A percentile compares a stretch with the other conserved stretches of the same genome.
Evolutionary conservation across 2,888 invertebrate species (phyloP).

Genomic region (Pollenia amentaria): DNA sequence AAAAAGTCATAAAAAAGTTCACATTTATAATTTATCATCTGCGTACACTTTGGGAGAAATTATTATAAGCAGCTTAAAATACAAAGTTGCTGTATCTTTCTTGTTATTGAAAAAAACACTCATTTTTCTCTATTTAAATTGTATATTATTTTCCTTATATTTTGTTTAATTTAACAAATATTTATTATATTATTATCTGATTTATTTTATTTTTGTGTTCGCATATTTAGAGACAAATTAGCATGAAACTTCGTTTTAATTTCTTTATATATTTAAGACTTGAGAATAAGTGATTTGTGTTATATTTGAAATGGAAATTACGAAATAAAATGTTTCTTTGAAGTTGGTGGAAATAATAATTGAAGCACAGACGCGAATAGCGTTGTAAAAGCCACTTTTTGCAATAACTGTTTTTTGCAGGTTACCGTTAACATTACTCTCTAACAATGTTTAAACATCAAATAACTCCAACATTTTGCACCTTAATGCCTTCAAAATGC

Average conservation of each 20-base stretch:
- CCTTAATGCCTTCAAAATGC: too few relatives aligned
- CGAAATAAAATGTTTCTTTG: too few relatives aligned
- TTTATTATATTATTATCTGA: constrained; percentile 1
- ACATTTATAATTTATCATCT: constrained; percentile 59
- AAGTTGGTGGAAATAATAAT: too few relatives aligned
- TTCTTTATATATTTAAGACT: neutral
- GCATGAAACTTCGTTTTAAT: constrained; percentile 2
- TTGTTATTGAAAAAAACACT: neutral
- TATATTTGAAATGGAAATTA: too few relatives aligned
- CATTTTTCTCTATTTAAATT: neutral
- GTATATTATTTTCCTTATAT: constrained; percentile 3
- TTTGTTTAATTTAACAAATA: neutral
- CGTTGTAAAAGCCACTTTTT: too few relatives aligned
- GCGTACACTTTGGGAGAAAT: constrained; percentile 50
- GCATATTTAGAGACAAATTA: constrained; percentile 39
- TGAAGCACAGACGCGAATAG: too few relatives aligned
- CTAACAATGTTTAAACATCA: too few relatives aligned
- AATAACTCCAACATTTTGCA: too few relatives aligned
- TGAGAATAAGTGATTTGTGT: neutral
- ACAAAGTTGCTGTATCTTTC: constrained; percentile 12
- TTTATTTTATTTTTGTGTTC: neutral
- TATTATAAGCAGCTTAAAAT: constrained; percentile 50
- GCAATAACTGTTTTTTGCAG: too few relatives aligned
- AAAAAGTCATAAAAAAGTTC: constrained; percentile 61
- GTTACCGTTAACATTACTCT: too few relatives aligned